Evolutionary conservation across 2,797 vertebrate species (phyloP).

Genomic region (Artibeus lituratus): DNA sequence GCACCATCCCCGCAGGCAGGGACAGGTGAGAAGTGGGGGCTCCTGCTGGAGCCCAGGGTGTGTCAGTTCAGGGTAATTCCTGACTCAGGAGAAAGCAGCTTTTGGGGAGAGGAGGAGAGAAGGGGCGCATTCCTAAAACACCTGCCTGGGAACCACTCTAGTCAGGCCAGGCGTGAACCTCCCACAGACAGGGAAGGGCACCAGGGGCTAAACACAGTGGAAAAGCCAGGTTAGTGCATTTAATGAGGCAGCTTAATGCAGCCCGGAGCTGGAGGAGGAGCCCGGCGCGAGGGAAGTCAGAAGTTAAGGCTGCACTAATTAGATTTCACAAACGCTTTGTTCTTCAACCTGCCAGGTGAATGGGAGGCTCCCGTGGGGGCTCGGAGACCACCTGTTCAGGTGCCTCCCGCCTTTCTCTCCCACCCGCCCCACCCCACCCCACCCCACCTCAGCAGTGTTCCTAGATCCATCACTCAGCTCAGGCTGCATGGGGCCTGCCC

Average conservation of each 20-base stretch:
- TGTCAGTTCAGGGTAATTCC: not conserved
- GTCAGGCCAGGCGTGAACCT: not conserved
- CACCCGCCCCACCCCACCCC: not conserved
- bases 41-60: not conserved
- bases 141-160: constrained; percentile 25
- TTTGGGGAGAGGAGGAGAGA: not conserved
- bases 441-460: not conserved
- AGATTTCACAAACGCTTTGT: constrained; percentile 20
- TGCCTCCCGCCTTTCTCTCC: not conserved
- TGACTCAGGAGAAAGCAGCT: constrained; percentile 13
- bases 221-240: constrained; percentile 52
- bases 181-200: constrained; percentile 37
- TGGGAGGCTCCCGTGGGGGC: not conserved
- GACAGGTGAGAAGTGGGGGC: not conserved
- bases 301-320: constrained; percentile 42
- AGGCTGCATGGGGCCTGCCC: not conserved
- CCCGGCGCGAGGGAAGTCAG: not conserved
- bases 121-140: not conserved
- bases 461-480: not conserved
- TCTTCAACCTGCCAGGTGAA: not conserved
- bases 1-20: not conserved
- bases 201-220: not conserved
- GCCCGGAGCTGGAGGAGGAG: not conserved
- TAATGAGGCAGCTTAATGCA: constrained; percentile 63
- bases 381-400: not conserved